Evolutionary conservation across 1,140 invertebrate genomes (phyloP).

Genomic region (Penaeus japonicus): DNA sequence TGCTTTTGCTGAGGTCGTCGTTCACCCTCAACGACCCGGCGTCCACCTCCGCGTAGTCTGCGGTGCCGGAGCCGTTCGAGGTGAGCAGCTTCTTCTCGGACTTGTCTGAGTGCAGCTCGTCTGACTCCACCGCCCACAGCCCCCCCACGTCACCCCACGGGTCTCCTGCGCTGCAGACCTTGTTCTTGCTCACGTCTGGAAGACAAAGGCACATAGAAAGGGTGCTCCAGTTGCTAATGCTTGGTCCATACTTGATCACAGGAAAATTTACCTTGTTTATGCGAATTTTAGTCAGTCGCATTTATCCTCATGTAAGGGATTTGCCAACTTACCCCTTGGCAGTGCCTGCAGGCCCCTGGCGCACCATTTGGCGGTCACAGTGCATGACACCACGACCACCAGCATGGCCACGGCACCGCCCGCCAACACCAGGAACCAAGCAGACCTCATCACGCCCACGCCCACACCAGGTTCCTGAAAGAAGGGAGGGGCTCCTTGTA

Average conservation of each 20-base stretch:
- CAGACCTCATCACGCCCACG: constrained; percentile 24
- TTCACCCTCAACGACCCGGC: neutral
- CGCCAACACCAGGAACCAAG: constrained; percentile 45
- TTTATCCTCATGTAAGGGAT: no score
- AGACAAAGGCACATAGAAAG: neutral
- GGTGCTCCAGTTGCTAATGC: neutral
- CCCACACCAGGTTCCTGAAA: constrained; percentile 37
- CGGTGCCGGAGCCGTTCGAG: constrained; percentile 6
- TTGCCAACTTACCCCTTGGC: no score
- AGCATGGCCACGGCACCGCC: constrained; percentile 35
- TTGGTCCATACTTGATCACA: no score
- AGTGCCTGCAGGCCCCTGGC: neutral
- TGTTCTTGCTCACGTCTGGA: neutral
- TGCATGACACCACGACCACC: constrained; percentile 32
- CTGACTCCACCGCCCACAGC: constrained; percentile 27
- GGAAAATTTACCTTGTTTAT: no score
- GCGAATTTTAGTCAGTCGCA: no score
- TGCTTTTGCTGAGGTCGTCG: constrained; percentile 20
- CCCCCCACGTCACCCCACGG: constrained; percentile 41
- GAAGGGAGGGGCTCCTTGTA: neutral
- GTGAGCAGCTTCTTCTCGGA: constrained; percentile 43
- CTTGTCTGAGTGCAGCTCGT: constrained; percentile 42
- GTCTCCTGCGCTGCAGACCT: constrained; percentile 9
- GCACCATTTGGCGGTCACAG: constrained; percentile 25
- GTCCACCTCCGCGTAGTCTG: constrained; percentile 41